Evolutionary conservation across 2,797 vertebrate species (phyloP).

Genomic region (Strix occidentalis): DNA sequence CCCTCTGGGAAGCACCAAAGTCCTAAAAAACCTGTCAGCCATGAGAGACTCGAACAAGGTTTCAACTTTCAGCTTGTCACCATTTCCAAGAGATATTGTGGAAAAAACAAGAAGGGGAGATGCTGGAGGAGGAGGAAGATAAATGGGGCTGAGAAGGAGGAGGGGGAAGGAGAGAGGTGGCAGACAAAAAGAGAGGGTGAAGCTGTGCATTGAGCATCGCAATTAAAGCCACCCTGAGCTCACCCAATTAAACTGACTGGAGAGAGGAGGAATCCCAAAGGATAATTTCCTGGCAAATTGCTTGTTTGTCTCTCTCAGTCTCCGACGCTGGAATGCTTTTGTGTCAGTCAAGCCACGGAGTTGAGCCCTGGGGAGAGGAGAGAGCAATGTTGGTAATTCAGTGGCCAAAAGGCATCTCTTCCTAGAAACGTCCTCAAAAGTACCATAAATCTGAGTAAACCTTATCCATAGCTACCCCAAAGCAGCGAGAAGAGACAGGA

Average conservation of each 20-base stretch:
- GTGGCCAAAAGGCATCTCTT: background rate
- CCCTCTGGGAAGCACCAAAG: background rate
- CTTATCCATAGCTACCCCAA: background rate
- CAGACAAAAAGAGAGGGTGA: background rate
- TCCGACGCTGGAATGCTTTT: background rate
- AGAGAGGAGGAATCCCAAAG: conserved; percentile 5
- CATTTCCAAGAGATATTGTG: conserved; percentile 2
- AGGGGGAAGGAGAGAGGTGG: background rate
- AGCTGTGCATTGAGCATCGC: background rate
- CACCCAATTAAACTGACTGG: conserved; percentile 2
- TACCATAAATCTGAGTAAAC: background rate
- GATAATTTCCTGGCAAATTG: conserved; percentile 23
- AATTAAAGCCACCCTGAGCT: conserved; percentile 38
- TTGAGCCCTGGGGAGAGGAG: conserved; percentile 3
- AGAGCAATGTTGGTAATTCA: background rate
- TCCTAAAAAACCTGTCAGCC: background rate
- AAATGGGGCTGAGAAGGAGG: background rate
- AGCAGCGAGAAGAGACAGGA: background rate
- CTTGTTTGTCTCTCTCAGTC: background rate
- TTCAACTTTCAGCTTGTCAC: conserved; percentile 44
- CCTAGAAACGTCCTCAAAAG: background rate
- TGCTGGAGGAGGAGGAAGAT: background rate
- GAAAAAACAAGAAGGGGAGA: background rate
- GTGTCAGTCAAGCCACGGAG: background rate
- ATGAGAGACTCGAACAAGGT: background rate